Percentiles rank a stretch among this genome's conserved stretches.
phyloP scores from a whole-genome alignment of 2,888 invertebrate species.

The Stenurella melanura region DNA sequence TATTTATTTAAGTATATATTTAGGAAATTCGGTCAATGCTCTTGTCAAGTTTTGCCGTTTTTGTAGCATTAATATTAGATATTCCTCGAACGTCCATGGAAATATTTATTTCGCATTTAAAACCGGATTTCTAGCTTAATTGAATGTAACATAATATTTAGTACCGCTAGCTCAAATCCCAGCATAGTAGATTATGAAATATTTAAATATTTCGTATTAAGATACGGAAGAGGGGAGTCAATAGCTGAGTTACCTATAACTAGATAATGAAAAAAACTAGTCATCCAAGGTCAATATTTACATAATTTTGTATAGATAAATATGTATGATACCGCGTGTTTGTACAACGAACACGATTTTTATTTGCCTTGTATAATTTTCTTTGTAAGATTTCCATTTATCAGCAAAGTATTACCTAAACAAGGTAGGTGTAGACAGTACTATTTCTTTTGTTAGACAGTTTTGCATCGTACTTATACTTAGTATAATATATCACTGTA shows the following conservation, averaged over 20 bases:
- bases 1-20: background rate
- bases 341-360: conserved; percentile 13
- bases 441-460: background rate
- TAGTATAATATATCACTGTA: background rate
- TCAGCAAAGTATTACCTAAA: background rate
- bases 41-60: background rate
- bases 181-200: conserved; percentile 7
- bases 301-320: conserved; percentile 35
- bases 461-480: background rate
- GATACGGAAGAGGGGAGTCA: conserved; percentile 21
- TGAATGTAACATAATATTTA: conserved; percentile 2
- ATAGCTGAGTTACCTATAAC: conserved; percentile 16
- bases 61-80: background rate
- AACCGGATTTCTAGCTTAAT: conserved; percentile 20
- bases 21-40: background rate
- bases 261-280: conserved; percentile 36
- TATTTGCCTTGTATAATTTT: conserved; percentile 14
- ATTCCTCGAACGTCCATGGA: background rate
- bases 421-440: background rate
- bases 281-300: conserved; percentile 32
- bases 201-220: conserved; percentile 12
- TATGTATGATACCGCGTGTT: conserved; percentile 5
- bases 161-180: conserved; percentile 22
- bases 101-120: conserved; percentile 10
- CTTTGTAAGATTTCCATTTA: conserved; percentile 11